Base-by-base conservation (phyloP, 2,113 vertebrate genomes). In the Variabilichromis moorii region DNA sequence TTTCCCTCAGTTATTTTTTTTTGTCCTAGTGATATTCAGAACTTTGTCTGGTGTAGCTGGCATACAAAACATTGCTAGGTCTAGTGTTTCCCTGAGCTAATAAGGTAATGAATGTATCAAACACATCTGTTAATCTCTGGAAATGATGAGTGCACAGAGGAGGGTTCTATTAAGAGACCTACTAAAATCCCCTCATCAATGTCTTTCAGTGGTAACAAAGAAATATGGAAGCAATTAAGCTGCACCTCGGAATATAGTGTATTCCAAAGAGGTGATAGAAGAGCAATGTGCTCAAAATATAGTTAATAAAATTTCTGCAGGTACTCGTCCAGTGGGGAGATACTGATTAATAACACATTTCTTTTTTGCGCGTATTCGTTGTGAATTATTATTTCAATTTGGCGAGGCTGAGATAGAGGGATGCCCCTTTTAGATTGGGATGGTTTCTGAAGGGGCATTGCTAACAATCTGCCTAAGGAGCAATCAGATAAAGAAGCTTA, bases 361-460 rank as follows among this genome's bases (percentile, higher is more conserved):
- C 81, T 95, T 94, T 95, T 89, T 93, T 89, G 86, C 87, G 21
- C 84, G 82, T 90, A 87, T 92, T 91, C 61, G 84, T 82, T 82
- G 83, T 95, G 91, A 95, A 92, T 91, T 94, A 93, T 95, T 91
- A 86, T 91, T 80, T 86, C 92, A 90, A 94, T 95, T 93, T 93
- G 88, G 84, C 28, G 45, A 53, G 47, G 28, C 45, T 89, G 83
- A 17, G 40, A 81, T 61, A 37, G 33, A 85, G 57, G 55, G 31
- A 19, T 63, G 55, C 82, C 80, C 86, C 86, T 82, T 91, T 79
- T 50, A 88, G 87, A 84, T 89, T 5, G 10, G 86, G 87, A 71
- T 78, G 7, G 10, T 80, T 84, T 90, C 66, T 81, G 40, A 85
- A 81, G 83, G 63, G 10, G 82, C 14, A 84, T 55, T 42, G 13